Evolutionary conservation across 2,888 invertebrate species (phyloP).

Genomic region (Pandemis heparana): DNA sequence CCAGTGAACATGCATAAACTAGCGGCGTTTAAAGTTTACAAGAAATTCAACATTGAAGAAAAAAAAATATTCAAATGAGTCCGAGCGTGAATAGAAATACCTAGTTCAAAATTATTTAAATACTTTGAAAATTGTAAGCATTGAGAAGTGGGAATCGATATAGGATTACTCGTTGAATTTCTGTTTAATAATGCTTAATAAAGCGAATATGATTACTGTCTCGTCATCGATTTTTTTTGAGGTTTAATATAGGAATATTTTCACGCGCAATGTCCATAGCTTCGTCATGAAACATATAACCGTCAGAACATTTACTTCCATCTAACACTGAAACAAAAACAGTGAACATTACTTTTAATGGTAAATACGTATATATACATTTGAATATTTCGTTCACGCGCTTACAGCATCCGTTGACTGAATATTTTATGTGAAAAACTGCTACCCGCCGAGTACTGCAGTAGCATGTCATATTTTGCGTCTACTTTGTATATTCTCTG

Average conservation of each 20-base stretch:
- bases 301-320: neutral
- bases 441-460: slow-evolving; percentile 53
- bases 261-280: neutral
- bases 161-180: neutral
- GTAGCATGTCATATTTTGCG: slow-evolving; percentile 33
- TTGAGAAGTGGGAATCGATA: too few relatives aligned
- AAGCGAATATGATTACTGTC: neutral
- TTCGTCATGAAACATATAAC: neutral
- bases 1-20: slow-evolving; percentile 58
- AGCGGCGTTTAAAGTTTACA: slow-evolving; percentile 3
- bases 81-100: too few relatives aligned
- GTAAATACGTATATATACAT: slow-evolving; percentile 24
- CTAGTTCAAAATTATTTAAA: too few relatives aligned
- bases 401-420: slow-evolving; percentile 57
- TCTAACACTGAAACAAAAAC: neutral
- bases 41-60: neutral
- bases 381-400: slow-evolving; percentile 53
- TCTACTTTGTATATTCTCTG: slow-evolving; percentile 21
- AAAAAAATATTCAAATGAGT: neutral
- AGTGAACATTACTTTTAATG: slow-evolving; percentile 18
- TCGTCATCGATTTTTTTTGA: neutral
- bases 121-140: too few relatives aligned
- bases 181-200: too few relatives aligned
- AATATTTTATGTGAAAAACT: slow-evolving; percentile 75
- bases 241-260: neutral